Evolutionary conservation across 92 coral and sea anemone species (phyloP), one percentile per base, ranked within the genome.

Genomic region (Parazoanthus darwini): DNA sequence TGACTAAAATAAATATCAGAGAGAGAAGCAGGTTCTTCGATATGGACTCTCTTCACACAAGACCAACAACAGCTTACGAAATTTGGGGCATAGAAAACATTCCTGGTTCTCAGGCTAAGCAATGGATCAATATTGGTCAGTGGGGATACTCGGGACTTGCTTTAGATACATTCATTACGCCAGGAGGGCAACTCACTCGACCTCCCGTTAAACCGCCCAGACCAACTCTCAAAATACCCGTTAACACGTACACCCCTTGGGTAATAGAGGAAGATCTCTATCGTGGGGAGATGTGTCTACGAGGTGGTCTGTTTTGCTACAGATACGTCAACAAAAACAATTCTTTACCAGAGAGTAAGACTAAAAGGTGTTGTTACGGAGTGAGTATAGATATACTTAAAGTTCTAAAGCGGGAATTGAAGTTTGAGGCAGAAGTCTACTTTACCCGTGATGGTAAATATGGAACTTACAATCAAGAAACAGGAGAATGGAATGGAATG

Each of bases 241-340:
- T 74, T 16, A 74, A 36, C 23, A 20, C 22, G 78, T 74, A 35
- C 33, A 74, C 44, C 3, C 78, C 78, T 6, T 74, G 78, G 78
- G 3, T 74, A 36, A 14, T 74, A 74, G 78, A 74, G 78, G 44
- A 74, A 7, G 78, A 74, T 18, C 44, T 42, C 10, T 36, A 14
- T 36, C 7, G 16, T 4, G 42, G 22, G 22, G 78, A 36, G 15
- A 2, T 74, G 1, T 74, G 78, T 74, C 44, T 74, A 74, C 23
- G 42, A 74, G 78, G 78, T 74, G 78, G 78, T 74, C 42, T 33
- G 7, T 74, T 74, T 74, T 74, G 78, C 46, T 74, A 74, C 46
- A 74, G 18, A 74, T 74, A 74, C 78, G 44, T 36, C 78, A 74
- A 37, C 22, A 37, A 74, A 74, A 36, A 1, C 1, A 35, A 74